These are phyloP conservation scores for Brachionus plicatilis DNA, from an alignment of 1,140 invertebrate genomes.

Conservation along the genomic window DNA sequence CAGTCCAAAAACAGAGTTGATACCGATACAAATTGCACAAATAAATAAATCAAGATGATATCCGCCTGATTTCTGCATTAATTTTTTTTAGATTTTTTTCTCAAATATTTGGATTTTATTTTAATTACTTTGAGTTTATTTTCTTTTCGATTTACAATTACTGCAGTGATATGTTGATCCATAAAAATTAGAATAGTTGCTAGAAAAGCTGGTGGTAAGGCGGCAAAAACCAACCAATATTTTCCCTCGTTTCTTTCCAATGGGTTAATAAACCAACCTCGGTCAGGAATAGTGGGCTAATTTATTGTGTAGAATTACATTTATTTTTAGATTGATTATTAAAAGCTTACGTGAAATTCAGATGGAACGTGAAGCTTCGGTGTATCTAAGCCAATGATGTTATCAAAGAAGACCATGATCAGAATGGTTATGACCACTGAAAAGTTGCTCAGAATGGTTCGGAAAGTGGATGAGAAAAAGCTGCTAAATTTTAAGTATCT, in stretches of 20 bases:
- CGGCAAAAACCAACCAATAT: slow-evolving; percentile 73
- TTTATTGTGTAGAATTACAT: background rate
- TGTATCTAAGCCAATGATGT: slow-evolving; percentile 75
- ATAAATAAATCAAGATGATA: slow-evolving; percentile 95
- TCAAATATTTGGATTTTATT: background rate
- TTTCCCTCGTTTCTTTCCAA: slow-evolving; percentile 72
- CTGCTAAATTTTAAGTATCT: slow-evolving; percentile 87
- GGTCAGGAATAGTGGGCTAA: slow-evolving; percentile 67
- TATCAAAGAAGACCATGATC: slow-evolving; percentile 79
- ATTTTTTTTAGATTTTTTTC: background rate
- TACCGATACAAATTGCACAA: slow-evolving; percentile 76
- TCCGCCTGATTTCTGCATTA: slow-evolving; percentile 74
- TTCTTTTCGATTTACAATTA: slow-evolving; percentile 96
- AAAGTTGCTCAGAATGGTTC: slow-evolving; percentile 89
- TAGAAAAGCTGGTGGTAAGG: slow-evolving; percentile 79
- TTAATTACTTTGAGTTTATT: slow-evolving; percentile 75
- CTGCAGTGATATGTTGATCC: slow-evolving; percentile 98
- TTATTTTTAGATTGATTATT: background rate
- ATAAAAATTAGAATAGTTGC: slow-evolving; percentile 97
- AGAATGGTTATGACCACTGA: slow-evolving; percentile 92
- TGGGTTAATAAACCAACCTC: slow-evolving; percentile 85
- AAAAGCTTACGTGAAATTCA: slow-evolving; percentile 52
- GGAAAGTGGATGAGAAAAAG: slow-evolving; percentile 85
- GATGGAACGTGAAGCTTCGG: slow-evolving; percentile 81
- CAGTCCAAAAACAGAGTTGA: slow-evolving; percentile 86